Base-by-base conservation (phyloP, 2,797 vertebrate genomes). In the Lateolabrax maculatus region DNA sequence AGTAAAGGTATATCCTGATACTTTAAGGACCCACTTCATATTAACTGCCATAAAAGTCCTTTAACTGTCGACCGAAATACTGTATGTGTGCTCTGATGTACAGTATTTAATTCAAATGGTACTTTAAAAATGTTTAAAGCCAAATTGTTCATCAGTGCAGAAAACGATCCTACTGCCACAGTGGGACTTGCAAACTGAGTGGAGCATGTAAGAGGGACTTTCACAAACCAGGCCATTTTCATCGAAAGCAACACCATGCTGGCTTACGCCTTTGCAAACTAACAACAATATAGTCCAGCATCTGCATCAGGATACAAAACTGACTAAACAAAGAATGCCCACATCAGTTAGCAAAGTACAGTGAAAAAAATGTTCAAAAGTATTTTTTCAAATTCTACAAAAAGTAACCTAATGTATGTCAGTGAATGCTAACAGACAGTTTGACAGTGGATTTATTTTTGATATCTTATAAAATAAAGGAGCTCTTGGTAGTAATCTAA, bases 381-480 rank as follows among this genome's bases (percentile, higher is more conserved):
- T 2, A 5, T 56, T 36, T 62, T 21, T n/a, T 52, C n/a, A 63
- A 48, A 43, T 57, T 58, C 29, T 71, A 56, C 15, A 62, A 57
- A 75, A 65, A 29, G 15, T 53, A n/a, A 6, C n/a, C n/a, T n/a
- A n/a, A n/a, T n/a, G n/a, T n/a, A n/a, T 44, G 25, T 29, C 10
- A 53, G 44, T n/a, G 9, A 51, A 64, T 55, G 25, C 16, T 52
- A 41, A 51, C 11, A 48, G 63, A 44, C 41, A 16, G 9, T 31
- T 31, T 39, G 9, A 27, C 1, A 51, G 55, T 5, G 16, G 18
- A 9, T 29, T 63, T 3, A 10, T 52, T 21, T 44, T 57, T 13
- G 15, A 62, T 58, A 18, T 56, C 63, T 68, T 27, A 63, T 51
- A 44, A 70, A 70, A 74, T 8, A 58, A 79, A 65, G 9, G 10